Evolutionary conservation across 1,140 invertebrate species (phyloP).

Genomic region (Atta colombica): DNA sequence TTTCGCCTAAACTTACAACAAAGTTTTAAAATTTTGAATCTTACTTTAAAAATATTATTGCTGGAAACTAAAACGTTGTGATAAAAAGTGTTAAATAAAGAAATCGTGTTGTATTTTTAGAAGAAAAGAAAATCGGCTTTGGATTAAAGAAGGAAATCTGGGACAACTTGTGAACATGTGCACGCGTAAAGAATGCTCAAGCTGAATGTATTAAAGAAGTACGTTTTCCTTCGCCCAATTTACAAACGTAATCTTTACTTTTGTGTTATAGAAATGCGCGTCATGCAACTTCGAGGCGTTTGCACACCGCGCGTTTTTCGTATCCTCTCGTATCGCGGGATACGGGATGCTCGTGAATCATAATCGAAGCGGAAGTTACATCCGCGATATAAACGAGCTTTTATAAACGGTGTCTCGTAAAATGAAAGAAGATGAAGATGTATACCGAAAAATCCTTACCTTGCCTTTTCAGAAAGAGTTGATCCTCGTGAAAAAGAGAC

Average conservation of each 20-base stretch:
- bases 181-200: background rate
- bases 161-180: background rate
- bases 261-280: background rate
- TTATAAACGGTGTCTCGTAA: background rate
- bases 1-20: background rate
- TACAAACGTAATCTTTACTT: conserved; percentile 34
- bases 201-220: background rate
- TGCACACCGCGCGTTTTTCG: background rate
- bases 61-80: background rate
- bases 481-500: background rate
- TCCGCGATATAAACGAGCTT: background rate
- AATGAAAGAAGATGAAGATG: background rate
- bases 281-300: conserved; percentile 7
- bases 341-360: conserved; percentile 16
- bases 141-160: background rate
- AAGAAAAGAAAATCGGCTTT: background rate
- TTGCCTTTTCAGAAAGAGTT: background rate
- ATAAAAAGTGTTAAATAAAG: background rate
- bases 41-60: background rate
- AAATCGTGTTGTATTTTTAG: background rate
- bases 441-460: background rate
- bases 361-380: conserved; percentile 14
- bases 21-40: background rate
- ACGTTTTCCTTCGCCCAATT: background rate
- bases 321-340: too few species aligned